Evolutionary conservation across 2,797 vertebrate species (phyloP), one percentile per base, ranked within the genome.

Genomic region (Platyrinchus mystaceus): DNA sequence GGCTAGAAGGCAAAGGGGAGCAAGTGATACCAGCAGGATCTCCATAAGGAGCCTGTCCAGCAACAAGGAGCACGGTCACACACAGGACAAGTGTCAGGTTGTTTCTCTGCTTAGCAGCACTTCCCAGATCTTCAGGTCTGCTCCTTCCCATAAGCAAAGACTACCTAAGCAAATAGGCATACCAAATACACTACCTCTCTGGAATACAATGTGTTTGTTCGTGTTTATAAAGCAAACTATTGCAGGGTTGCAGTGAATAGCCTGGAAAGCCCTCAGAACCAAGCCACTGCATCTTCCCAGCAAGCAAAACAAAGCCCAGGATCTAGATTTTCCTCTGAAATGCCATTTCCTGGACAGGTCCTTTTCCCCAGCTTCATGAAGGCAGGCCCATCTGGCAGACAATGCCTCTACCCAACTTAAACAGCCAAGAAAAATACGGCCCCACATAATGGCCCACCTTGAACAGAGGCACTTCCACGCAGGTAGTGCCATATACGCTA

Each of bases 371-470:
- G 43, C 44, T 44, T 82, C 69, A 64, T 0, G 0, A 13, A 6
- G 24, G 14, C 58, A 53, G 12, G 62, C 12, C 27, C 17, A 9
- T 11, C 46, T 53, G 13, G 1, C 8, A 32, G 26, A 36, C 12
- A 32, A 69, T 1, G 7, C n/a, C 22, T 56, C 13, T 28, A 64
- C 23, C 6, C 27, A 83, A 47, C 17, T 13, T 30, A 9, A 66
- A 67, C 1, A 14, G 58, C 11, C n/a, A 20, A 58, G 44, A 12
- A 34, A 80, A 88, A 41, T 9, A 30, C 0, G 0, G 8, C 22
- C 69, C 60, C 49, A 49, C 21, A 23, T 37, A 59, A 60, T 1
- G 18, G 19, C 34, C 50, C 1, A 0, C 20, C 39, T 32, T 8
- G 6, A 64, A 26, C 14, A 46, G 32, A 77, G 12, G 8, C 19